A percentile compares a stretch with the other conserved stretches of the same genome.
These are phyloP conservation scores for Orthosia incerta DNA, from an alignment of 2,888 invertebrate species.

Conservation along the genomic window DNA sequence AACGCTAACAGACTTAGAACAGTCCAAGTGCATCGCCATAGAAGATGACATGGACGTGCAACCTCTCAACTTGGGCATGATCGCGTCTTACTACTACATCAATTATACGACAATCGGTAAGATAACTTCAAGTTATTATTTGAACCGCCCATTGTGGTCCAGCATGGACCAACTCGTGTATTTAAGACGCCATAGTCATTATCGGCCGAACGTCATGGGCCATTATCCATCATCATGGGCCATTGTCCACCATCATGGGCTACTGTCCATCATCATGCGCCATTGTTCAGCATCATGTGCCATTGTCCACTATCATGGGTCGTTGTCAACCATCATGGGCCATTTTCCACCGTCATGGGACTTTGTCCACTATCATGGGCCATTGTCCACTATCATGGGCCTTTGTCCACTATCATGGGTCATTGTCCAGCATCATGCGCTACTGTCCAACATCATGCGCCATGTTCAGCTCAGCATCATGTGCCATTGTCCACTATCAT, in stretches of 20 bases:
- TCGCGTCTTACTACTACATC: conserved; percentile 99
- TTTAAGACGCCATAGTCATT: too few species aligned
- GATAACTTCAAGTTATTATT: not conserved
- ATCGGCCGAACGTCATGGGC: too few species aligned
- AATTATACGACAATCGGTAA: conserved; percentile 99
- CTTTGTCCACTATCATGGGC: not conserved
- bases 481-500: not conserved
- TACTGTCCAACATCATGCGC: not conserved
- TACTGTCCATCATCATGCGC: too few species aligned
- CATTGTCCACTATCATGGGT: not conserved
- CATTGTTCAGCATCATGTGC: not conserved
- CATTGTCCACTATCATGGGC: not conserved
- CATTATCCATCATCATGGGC: too few species aligned
- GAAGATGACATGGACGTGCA: conserved; percentile 99
- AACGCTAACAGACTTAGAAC: conserved; percentile 98
- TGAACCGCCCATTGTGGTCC: not conserved
- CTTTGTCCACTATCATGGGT: not conserved
- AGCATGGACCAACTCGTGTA: not conserved
- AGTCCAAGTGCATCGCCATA: conserved; percentile 98
- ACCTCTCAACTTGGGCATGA: conserved; percentile 99
- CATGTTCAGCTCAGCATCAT: too few species aligned
- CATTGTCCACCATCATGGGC: too few species aligned
- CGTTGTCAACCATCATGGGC: too few species aligned
- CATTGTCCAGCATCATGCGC: not conserved
- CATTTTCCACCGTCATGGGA: not conserved